Evolutionary conservation across 2,113 vertebrate species (phyloP).

Genomic region (Emberiza fucata): DNA sequence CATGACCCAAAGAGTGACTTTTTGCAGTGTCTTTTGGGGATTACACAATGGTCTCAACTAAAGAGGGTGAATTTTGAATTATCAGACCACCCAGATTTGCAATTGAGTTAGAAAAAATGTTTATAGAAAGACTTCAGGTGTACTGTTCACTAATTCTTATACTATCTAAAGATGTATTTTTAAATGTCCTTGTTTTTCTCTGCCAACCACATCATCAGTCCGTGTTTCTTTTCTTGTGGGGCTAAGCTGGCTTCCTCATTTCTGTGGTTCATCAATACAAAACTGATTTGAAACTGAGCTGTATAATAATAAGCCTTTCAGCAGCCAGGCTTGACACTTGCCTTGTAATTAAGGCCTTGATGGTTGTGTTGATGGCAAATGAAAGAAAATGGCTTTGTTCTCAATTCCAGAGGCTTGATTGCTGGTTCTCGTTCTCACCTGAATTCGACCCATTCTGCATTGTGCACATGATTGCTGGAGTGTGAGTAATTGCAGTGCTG

Average conservation of each 20-base stretch:
- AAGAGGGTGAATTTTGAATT: background rate
- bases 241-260: slow-evolving; percentile 69
- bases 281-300: slow-evolving; percentile 80
- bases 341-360: slow-evolving; percentile 86
- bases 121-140: slow-evolving; percentile 15
- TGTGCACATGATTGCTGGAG: slow-evolving; percentile 82
- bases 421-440: slow-evolving; percentile 84
- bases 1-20: background rate
- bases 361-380: slow-evolving; percentile 82
- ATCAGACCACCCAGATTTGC: background rate
- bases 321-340: slow-evolving; percentile 78
- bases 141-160: background rate
- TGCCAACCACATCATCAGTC: slow-evolving; percentile 47
- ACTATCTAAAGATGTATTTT: slow-evolving; percentile 13
- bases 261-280: slow-evolving; percentile 76
- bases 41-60: background rate
- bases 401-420: slow-evolving; percentile 83
- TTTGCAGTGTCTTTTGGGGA: background rate
- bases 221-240: slow-evolving; percentile 58
- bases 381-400: slow-evolving; percentile 87
- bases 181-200: slow-evolving; percentile 20
- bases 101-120: background rate
- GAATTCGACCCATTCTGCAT: slow-evolving; percentile 79
- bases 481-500: slow-evolving; percentile 80
- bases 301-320: slow-evolving; percentile 82